Evolutionary conservation across 2,888 invertebrate genomes (phyloP).

Genomic region (Baronia brevicornis): DNA sequence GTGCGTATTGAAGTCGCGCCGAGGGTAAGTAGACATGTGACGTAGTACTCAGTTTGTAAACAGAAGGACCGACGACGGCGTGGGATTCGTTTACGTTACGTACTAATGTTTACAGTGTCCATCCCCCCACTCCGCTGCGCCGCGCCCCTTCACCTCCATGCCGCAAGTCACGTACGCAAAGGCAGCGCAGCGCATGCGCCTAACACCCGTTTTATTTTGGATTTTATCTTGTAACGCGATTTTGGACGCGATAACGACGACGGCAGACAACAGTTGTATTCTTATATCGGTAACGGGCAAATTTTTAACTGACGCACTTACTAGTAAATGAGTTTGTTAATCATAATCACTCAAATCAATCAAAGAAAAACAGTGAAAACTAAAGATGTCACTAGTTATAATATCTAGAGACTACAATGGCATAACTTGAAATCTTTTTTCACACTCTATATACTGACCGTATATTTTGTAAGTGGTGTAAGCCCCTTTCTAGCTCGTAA

Average conservation of each 20-base stretch:
- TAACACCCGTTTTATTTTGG: slow-evolving; percentile 40
- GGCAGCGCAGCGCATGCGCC: slow-evolving; percentile 51
- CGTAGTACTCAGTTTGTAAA: slow-evolving; percentile 50
- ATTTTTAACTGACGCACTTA: too few relatives aligned
- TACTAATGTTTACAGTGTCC: slow-evolving; percentile 45
- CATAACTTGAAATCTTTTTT: too few relatives aligned
- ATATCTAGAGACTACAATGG: too few relatives aligned
- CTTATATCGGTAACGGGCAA: slow-evolving; percentile 2
- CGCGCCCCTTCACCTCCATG: slow-evolving; percentile 42
- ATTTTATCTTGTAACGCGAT: slow-evolving; percentile 51
- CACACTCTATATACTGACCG: too few relatives aligned
- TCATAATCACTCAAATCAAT: too few relatives aligned
- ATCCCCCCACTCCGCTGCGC: slow-evolving; percentile 22
- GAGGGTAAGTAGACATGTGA: slow-evolving; percentile 21
- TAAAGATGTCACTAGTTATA: too few relatives aligned
- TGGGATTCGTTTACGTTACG: slow-evolving; percentile 35
- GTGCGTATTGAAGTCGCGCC: background rate
- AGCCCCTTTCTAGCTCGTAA: too few relatives aligned
- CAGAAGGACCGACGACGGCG: slow-evolving; percentile 33
- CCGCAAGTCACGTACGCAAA: slow-evolving; percentile 66
- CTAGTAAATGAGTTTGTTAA: too few relatives aligned
- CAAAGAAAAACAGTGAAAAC: too few relatives aligned
- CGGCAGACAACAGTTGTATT: slow-evolving; percentile 4
- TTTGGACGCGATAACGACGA: slow-evolving; percentile 30
- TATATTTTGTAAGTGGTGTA: too few relatives aligned